phyloP scores from a whole-genome alignment of 2,888 invertebrate genomes.

The Galerucella pusilla region DNA sequence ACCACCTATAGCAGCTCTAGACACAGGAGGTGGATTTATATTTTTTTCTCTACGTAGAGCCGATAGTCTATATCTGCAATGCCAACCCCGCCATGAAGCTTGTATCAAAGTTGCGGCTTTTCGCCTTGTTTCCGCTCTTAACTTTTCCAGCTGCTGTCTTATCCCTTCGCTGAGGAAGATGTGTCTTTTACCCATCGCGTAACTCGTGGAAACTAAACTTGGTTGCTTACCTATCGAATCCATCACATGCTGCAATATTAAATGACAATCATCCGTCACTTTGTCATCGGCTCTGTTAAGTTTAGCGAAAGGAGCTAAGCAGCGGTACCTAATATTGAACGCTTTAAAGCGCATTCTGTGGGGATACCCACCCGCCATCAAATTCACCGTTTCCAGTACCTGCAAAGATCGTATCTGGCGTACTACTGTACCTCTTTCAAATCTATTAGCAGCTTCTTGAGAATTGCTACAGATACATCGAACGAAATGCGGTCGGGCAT shows the following conservation, averaged over 20 bases:
- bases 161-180: slow-evolving; percentile 95
- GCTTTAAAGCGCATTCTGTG: slow-evolving; percentile 95
- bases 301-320: slow-evolving; percentile 83
- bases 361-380: slow-evolving; percentile 95
- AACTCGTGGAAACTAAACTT: slow-evolving; percentile 77
- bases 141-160: slow-evolving; percentile 87
- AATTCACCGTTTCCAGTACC: slow-evolving; percentile 92
- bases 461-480: slow-evolving; percentile 91
- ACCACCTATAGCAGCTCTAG: slow-evolving; percentile 60
- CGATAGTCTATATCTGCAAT: slow-evolving; percentile 76
- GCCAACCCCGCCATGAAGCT: slow-evolving; percentile 86
- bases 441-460: slow-evolving; percentile 82
- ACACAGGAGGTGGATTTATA: slow-evolving; percentile 41
- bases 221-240: slow-evolving; percentile 70
- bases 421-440: slow-evolving; percentile 86
- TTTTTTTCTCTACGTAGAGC: slow-evolving; percentile 64
- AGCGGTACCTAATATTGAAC: slow-evolving; percentile 86
- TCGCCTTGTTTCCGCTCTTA: slow-evolving; percentile 81
- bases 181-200: slow-evolving; percentile 93
- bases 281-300: slow-evolving; percentile 76
- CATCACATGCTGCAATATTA: slow-evolving; percentile 79
- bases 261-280: slow-evolving; percentile 77
- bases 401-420: slow-evolving; percentile 87
- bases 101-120: slow-evolving; percentile 87
- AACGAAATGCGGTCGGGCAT: slow-evolving; percentile 94